Percentiles rank a stretch among this genome's conserved stretches.
Conservation (phyloP, 2,113 vertebrate genomes). For the Oryzias celebensis region DNA sequence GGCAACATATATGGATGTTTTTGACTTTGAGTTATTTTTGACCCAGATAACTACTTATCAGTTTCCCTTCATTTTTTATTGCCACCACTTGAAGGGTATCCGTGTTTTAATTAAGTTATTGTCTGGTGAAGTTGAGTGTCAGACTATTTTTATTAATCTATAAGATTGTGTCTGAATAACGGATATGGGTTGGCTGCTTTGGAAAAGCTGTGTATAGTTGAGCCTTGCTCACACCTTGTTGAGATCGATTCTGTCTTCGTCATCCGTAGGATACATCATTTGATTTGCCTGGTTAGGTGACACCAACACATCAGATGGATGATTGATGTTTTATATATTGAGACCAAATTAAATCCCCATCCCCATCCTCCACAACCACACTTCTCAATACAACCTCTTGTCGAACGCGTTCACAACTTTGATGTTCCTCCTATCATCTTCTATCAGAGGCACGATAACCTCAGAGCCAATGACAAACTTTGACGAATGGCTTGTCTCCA, state of each 20-base stretch:
- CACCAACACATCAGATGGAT: slow-evolving; percentile 71
- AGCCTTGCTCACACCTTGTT: slow-evolving; percentile 64
- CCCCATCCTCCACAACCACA: slow-evolving; percentile 32
- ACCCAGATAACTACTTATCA: slow-evolving; percentile 9
- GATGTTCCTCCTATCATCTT: slow-evolving; percentile 75
- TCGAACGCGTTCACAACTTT: slow-evolving; percentile 44
- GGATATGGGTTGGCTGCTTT: slow-evolving; percentile 21
- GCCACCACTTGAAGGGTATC: neutral
- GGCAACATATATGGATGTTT: neutral
- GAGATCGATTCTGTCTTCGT: slow-evolving; percentile 60
- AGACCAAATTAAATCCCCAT: slow-evolving; percentile 73
- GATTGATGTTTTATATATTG: slow-evolving; percentile 81
- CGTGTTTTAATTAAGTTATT: slow-evolving; percentile 20
- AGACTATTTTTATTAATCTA: slow-evolving; percentile 40
- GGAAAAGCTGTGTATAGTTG: slow-evolving; percentile 31
- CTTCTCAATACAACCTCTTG: slow-evolving; percentile 35
- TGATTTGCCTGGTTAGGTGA: slow-evolving; percentile 77
- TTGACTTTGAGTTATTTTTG: neutral
- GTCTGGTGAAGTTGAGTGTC: slow-evolving; percentile 3
- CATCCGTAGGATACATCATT: slow-evolving; percentile 69
- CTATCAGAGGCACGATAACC: slow-evolving; percentile 77
- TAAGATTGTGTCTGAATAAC: slow-evolving; percentile 29
- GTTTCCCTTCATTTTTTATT: slow-evolving; percentile 8
- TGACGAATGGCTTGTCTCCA: slow-evolving; percentile 81
- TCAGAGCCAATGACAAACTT: slow-evolving; percentile 81